phyloP scores from a whole-genome alignment of 2,888 invertebrate species.

The Notodonta dromedarius region DNA sequence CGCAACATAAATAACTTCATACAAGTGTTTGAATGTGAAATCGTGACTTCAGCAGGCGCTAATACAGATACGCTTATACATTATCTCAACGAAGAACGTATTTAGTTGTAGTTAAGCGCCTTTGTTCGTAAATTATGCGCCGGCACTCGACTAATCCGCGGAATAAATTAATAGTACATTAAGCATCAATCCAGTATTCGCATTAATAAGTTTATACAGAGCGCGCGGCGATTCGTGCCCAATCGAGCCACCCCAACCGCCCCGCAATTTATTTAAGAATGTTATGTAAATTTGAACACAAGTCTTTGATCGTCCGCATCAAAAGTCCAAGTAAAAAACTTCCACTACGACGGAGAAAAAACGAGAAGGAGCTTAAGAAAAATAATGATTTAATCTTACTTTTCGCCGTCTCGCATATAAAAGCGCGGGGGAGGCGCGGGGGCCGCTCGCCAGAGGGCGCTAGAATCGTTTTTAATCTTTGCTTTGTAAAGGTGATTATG shows the following conservation, averaged over 20 bases:
- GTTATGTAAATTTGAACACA: slow-evolving; percentile 84
- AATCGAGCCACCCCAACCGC: slow-evolving; percentile 60
- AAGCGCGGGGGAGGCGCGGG: slow-evolving; percentile 58
- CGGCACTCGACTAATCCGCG: slow-evolving; percentile 64
- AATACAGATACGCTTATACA: neutral
- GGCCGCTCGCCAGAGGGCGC: slow-evolving; percentile 62
- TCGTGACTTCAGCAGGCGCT: neutral
- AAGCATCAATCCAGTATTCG: slow-evolving; percentile 67
- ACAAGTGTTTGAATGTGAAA: neutral
- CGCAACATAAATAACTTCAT: too few relatives aligned
- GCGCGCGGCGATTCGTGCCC: slow-evolving; percentile 54
- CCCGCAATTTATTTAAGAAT: slow-evolving; percentile 83
- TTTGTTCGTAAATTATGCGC: slow-evolving; percentile 55
- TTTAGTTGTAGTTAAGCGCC: slow-evolving; percentile 10
- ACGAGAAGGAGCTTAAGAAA: slow-evolving; percentile 82
- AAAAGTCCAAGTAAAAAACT: slow-evolving; percentile 82
- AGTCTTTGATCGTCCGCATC: slow-evolving; percentile 84
- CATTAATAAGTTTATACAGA: slow-evolving; percentile 78
- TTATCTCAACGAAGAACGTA: too few relatives aligned
- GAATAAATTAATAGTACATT: slow-evolving; percentile 79
- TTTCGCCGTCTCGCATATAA: slow-evolving; percentile 83
- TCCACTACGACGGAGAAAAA: slow-evolving; percentile 76
- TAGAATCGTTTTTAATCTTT: slow-evolving; percentile 85
- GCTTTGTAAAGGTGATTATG: slow-evolving; percentile 86
- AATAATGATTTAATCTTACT: slow-evolving; percentile 85